Base-by-base conservation (phyloP, 2,113 vertebrate species). In the Oryzias celebensis region DNA sequence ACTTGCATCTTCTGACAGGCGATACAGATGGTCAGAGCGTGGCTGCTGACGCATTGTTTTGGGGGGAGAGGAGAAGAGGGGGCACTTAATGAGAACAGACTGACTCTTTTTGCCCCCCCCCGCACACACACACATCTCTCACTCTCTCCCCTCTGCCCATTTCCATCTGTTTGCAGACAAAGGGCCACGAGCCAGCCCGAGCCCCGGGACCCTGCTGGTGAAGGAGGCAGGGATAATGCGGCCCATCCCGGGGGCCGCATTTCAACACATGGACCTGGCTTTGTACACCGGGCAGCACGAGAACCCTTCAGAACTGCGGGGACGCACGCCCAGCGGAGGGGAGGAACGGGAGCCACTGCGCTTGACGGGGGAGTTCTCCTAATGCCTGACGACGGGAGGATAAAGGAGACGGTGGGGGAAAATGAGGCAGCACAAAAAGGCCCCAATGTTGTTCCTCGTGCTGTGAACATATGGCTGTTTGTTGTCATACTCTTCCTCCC, bases 101-200 rank as follows among this genome's bases (percentile, higher is more conserved):
- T 92, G 91, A 90, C 91, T 92, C 87, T 84, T 72, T 84, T 82
- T 83, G 36, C 43, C 66, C 57, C 72, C 61, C 75, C 79, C 65
- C 71, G 50, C 23, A 51, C 41, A 43, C 52, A 7, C 50, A 12
- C 36, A 36, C 55, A 22, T 81, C 83, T 73, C 82, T 69, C 82
- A 83, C 81, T 77, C 84, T 82, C 76, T 71, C 80, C 89, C 79
- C 76, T 88, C 77, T 87, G 87, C 91, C 89, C 88, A 85, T 91
- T 91, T 92, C 91, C 92, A 92, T 93, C 91, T 93, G 92, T 92
- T 90, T 91, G 75, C 85, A 92, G 91, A 93, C 92, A 93, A 93
- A 91, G 90, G 90, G 89, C 90, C 88, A 87, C 72, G 88, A 90
- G 90, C 90, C 91, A 90, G 89, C 89, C 80, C 89, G 31, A 89